These are phyloP conservation scores for Corythoichthys intestinalis DNA, from an alignment of 2,113 vertebrate species.

Conservation along the genomic window DNA sequence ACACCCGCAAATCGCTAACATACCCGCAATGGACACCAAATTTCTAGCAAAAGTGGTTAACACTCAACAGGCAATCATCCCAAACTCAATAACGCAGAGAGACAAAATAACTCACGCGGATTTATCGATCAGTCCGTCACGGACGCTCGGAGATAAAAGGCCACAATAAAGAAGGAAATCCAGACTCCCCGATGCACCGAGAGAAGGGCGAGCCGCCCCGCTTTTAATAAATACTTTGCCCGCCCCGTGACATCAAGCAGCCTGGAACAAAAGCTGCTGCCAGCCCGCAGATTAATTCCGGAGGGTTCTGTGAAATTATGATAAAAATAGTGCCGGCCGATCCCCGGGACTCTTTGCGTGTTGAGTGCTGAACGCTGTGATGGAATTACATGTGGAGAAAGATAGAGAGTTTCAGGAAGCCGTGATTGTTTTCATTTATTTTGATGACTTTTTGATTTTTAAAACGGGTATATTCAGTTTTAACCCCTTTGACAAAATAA, in stretches of 20 bases:
- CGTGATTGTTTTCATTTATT: neutral
- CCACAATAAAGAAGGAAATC: neutral
- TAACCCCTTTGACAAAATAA: too few species aligned
- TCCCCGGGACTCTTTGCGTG: slow-evolving; percentile 40
- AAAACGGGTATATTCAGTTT: neutral
- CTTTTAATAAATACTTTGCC: slow-evolving; percentile 58
- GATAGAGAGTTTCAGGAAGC: neutral
- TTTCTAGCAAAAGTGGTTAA: neutral
- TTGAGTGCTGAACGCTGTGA: slow-evolving; percentile 25
- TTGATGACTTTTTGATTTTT: too few species aligned
- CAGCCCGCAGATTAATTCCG: slow-evolving; percentile 56
- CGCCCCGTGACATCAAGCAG: slow-evolving; percentile 47
- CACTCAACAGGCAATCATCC: neutral
- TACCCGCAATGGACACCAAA: neutral
- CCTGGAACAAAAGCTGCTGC: slow-evolving; percentile 50
- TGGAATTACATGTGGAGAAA: slow-evolving; percentile 20
- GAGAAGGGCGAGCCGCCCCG: slow-evolving; percentile 25
- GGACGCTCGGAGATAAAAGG: neutral
- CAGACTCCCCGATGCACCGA: neutral
- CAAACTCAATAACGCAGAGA: neutral
- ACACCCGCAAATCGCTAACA: too few species aligned
- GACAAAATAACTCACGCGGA: neutral
- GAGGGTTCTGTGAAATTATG: slow-evolving; percentile 83
- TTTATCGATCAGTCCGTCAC: neutral
- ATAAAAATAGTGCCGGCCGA: slow-evolving; percentile 82